Evolutionary conservation across 1,140 invertebrate genomes (phyloP).

Genomic region (Batillaria attramentaria): DNA sequence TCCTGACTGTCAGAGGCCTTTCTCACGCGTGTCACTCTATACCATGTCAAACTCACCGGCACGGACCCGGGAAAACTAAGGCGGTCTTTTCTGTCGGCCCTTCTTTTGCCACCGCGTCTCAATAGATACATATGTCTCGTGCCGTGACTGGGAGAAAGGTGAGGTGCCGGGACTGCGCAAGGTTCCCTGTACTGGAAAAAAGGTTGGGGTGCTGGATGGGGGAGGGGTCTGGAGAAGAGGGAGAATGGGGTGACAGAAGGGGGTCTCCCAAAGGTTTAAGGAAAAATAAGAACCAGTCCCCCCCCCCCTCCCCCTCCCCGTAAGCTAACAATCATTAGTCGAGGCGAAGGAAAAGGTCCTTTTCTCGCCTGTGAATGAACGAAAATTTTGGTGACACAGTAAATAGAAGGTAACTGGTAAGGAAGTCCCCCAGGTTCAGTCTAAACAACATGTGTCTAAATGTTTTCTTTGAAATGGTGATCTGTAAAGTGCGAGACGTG

Average conservation of each 20-base stretch:
- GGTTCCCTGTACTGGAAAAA: too few relatives aligned
- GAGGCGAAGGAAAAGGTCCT: not conserved
- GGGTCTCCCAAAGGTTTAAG: not conserved
- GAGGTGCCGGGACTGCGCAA: not conserved
- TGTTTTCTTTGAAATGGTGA: constrained; percentile 28
- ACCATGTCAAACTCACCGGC: constrained; percentile 14
- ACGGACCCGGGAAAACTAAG: not conserved
- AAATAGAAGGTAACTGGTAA: constrained; percentile 1
- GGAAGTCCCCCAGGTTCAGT: not conserved
- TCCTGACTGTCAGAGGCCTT: not conserved
- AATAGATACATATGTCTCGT: constrained; percentile 13
- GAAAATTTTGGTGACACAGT: not conserved
- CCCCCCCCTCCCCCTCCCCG: not conserved
- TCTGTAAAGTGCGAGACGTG: not conserved
- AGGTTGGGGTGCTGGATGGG: too few relatives aligned
- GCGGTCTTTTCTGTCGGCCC: not conserved
- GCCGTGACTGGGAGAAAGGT: not conserved
- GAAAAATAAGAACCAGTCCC: not conserved
- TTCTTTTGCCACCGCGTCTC: not conserved
- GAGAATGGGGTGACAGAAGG: not conserved
- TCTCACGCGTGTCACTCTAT: constrained; percentile 24
- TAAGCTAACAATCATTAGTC: constrained; percentile 24
- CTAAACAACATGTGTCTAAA: constrained; percentile 17
- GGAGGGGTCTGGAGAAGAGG: too few relatives aligned
- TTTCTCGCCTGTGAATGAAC: not conserved